Evolutionary conservation across 2,113 vertebrate genomes (phyloP), one percentile per base, ranked within the genome.

Genomic region (Xiphias gladius): DNA sequence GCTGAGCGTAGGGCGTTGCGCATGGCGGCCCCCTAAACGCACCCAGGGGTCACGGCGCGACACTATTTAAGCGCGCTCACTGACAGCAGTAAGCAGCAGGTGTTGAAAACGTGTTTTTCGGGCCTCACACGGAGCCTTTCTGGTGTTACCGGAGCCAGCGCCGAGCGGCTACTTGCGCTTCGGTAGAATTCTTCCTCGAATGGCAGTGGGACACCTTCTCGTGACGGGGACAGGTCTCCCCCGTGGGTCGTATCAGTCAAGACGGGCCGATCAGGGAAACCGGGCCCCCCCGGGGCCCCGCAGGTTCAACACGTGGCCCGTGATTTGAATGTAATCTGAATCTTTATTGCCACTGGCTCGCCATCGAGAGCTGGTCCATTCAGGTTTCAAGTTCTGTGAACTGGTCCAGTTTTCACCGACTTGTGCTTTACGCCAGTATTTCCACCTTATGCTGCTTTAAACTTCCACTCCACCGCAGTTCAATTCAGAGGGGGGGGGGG

Each of bases 181-280:
- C 69, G 86, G 93, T 86, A 90, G 91, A 85, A 90, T 93, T 82
- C 83, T 69, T 71, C 43, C 20, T 57, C 26, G 86, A 77, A 88
- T 83, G 59, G 64, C 66, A 79, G 14, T 1, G 30, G 50, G 78
- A 70, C 64, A 32, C 37, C 28, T 83, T 76, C 55, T 65, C 12
- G 2, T 86, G 58, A 82, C 59, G 5, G 75, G 65, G 32, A 6
- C 3, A 22, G 50, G 61, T 67, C 66, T 84, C 87, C 85, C 46
- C 39, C 76, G 10, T 71, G 58, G 58, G 35, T 2, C 50, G 16
- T 26, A 74, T 80, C 69, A 57, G 61, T 86, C 1, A 46, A 61
- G 54, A 58, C 11, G 2, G 13, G 24, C 7, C 30, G 24, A 8
- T 54, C 24, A 11, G 10, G 52, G 52, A n/a, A 54, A 54, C n/a